Base-by-base conservation (phyloP, 1,140 invertebrate species). In the Drosophila saltans region DNA sequence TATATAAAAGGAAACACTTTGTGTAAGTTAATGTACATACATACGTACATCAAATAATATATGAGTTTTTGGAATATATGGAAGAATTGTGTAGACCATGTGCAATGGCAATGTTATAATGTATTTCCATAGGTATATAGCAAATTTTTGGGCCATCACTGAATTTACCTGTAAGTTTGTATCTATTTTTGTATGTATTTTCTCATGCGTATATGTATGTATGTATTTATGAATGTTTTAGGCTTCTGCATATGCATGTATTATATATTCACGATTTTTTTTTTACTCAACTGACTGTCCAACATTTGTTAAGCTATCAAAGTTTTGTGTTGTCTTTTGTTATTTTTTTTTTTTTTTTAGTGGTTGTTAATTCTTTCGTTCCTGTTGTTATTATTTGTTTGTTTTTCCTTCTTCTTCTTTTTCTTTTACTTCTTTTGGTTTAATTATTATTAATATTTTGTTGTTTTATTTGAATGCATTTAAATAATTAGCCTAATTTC, bases 401-500 rank as follows among this genome's bases (percentile, higher is more conserved):
- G 16, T 16, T 16, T 16, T 61, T 40, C 41, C 8, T 24, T 10
- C 8, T 21, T 16, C 21, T 28, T 52, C 28, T 36, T 60, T 28
- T 6, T 10, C 16, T 30, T 61, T 11, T 11, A 57, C 26, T 57
- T n/a, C 0, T 36, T 10, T 59, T 48, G 26, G 5, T 40, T 45
- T 36, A 41, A 33, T 48, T 36, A 36, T 36, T 36, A 36, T 6
- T 36, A 36, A 6, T 36, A 6, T 52, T 40, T 26, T 40, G 16
- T 11, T 33, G 41, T 64, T 64, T 70, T 56, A 7, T 41, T 62
- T 41, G 8, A 39, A 62, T 45, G 16, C 39, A 43, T 62, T 62
- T 41, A 62, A 62, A 24, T 62, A 45, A 62, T 41, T 62, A 43
- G 57, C 60, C 39, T 62, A 62, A 40, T 1, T 59, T 59, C 57